Evolutionary conservation across 2,888 invertebrate species (phyloP).

Genomic region (Smittia aterrima): DNA sequence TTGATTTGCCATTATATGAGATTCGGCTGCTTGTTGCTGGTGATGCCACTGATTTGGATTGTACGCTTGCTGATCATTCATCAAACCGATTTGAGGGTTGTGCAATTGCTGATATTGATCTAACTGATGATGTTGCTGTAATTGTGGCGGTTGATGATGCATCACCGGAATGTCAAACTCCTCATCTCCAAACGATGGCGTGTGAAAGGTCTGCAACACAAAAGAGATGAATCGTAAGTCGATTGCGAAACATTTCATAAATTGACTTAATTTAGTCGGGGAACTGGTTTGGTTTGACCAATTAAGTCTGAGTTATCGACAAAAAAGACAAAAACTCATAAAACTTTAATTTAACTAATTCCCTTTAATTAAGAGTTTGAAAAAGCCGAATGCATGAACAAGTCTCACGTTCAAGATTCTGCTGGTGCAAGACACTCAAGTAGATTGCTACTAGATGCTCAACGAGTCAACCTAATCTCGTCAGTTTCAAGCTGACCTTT

Average conservation of each 20-base stretch:
- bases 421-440: not conserved
- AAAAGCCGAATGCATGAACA: not conserved
- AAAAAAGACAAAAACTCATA: not conserved
- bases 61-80: conserved; percentile 54
- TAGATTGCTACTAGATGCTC: too few relatives aligned
- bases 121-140: conserved; percentile 48
- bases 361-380: not conserved
- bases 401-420: not conserved
- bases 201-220: conserved; percentile 65
- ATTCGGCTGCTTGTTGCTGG: conserved; percentile 49
- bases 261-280: too few relatives aligned
- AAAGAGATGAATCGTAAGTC: not conserved
- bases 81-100: conserved; percentile 58
- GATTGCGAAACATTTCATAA: not conserved
- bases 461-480: not conserved
- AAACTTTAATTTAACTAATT: not conserved
- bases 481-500: conserved; percentile 22
- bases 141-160: conserved; percentile 57
- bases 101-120: conserved; percentile 54
- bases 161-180: conserved; percentile 86
- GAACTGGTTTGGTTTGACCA: not conserved
- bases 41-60: conserved; percentile 56
- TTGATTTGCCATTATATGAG: conserved; percentile 43
- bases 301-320: conserved; percentile 1
- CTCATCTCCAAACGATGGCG: conserved; percentile 93